Percentiles rank a stretch among this genome's conserved stretches.
phyloP scores from a whole-genome alignment of 2,888 invertebrate species.

The Xanthorhoe designata region DNA sequence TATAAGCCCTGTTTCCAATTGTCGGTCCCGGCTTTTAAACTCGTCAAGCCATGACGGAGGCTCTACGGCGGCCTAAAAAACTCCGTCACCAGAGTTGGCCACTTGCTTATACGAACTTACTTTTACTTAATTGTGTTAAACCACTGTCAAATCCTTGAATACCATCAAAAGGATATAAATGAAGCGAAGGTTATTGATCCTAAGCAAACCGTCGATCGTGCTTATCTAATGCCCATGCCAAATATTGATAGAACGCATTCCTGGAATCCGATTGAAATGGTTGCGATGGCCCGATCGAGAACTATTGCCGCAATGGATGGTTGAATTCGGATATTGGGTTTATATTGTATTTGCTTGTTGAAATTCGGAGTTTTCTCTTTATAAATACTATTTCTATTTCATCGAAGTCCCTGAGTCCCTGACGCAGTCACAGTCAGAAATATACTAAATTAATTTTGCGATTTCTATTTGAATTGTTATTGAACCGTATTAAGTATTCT shows the following conservation, averaged over 20 bases:
- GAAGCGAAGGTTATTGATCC: slow-evolving; percentile 52
- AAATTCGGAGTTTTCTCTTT: slow-evolving; percentile 14
- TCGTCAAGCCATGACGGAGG: no score
- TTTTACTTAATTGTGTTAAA: no score
- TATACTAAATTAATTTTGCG: neutral
- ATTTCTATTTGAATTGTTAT: no score
- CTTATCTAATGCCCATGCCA: slow-evolving; percentile 60
- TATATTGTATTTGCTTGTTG: slow-evolving; percentile 18
- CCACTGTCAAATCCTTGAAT: slow-evolving; percentile 19
- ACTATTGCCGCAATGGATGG: slow-evolving; percentile 19
- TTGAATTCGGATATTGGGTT: slow-evolving; percentile 16
- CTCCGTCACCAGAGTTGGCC: no score
- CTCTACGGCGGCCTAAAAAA: no score
- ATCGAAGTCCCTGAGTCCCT: neutral
- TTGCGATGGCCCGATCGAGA: slow-evolving; percentile 33
- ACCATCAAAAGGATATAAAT: slow-evolving; percentile 42
- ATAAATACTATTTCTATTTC: slow-evolving; percentile 1
- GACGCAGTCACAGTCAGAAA: neutral
- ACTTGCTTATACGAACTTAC: no score
- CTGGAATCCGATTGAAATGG: slow-evolving; percentile 52
- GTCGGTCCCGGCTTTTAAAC: no score
- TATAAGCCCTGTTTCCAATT: neutral
- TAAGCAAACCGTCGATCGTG: slow-evolving; percentile 56
- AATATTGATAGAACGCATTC: slow-evolving; percentile 71
- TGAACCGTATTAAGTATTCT: no score